Percentiles rank a stretch among this genome's conserved stretches.
Conservation (phyloP, 2,888 invertebrate genomes). For the Agonum fuliginosum region DNA sequence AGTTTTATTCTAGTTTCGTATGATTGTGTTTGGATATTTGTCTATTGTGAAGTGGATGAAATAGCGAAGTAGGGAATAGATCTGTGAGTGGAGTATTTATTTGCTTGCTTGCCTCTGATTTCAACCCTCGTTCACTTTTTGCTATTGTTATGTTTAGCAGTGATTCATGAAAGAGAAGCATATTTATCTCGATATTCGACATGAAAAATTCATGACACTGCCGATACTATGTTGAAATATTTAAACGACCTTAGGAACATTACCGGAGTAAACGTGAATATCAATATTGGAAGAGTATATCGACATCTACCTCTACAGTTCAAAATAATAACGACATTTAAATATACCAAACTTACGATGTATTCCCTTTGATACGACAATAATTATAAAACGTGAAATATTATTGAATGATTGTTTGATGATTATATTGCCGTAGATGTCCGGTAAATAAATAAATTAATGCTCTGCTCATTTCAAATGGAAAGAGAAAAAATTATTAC, state of each 20-base stretch:
- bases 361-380: too few species aligned
- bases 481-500: too few species aligned
- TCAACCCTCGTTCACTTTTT: constrained; percentile 19
- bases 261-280: background rate
- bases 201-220: constrained; percentile 33
- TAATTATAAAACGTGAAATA: too few species aligned
- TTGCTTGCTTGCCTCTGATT: constrained; percentile 23
- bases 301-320: too few species aligned
- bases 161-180: constrained; percentile 21
- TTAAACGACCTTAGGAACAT: background rate
- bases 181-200: constrained; percentile 22
- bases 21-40: constrained; percentile 37
- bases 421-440: too few species aligned
- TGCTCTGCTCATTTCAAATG: too few species aligned
- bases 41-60: constrained; percentile 41
- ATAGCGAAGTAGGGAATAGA: background rate
- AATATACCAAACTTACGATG: too few species aligned
- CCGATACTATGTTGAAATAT: background rate
- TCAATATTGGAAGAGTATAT: background rate
- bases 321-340: too few species aligned
- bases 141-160: constrained; percentile 41
- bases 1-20: constrained; percentile 34
- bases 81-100: constrained; percentile 17
- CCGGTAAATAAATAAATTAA: too few species aligned
- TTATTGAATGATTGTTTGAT: too few species aligned